Conservation (phyloP, 53 echinoderm and acorn worm genomes). For the Astropecten irregularis region DNA sequence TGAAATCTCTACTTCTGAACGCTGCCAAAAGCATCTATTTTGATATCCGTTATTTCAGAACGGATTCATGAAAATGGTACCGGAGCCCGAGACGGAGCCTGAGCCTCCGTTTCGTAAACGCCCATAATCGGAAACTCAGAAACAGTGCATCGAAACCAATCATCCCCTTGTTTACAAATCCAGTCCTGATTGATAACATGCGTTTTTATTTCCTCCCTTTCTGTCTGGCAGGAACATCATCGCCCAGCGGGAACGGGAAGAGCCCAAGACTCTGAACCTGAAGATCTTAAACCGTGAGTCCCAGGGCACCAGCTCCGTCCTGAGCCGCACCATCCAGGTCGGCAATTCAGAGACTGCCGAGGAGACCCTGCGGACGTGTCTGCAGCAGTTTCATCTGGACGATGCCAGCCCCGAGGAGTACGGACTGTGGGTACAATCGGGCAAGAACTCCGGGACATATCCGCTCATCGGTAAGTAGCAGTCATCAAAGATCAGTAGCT, state of each 20-base stretch:
- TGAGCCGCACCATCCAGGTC: conserved; percentile 75
- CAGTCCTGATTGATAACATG: too few relatives aligned
- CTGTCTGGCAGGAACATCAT: conserved; percentile 71
- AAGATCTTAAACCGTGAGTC: conserved; percentile 77
- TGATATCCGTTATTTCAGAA: too few relatives aligned
- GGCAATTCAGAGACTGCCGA: conserved; percentile 65
- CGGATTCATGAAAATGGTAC: too few relatives aligned
- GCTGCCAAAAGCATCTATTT: too few relatives aligned
- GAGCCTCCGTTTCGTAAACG: too few relatives aligned
- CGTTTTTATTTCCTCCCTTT: too few relatives aligned
- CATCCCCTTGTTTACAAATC: too few relatives aligned
- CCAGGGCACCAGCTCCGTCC: conserved; percentile 1
- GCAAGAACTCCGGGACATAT: conserved; percentile 83
- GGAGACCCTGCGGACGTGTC: conserved; percentile 69
- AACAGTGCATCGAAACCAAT: too few relatives aligned
- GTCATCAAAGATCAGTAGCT: too few relatives aligned
- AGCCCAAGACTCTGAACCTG: conserved; percentile 69
- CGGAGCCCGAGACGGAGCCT: too few relatives aligned
- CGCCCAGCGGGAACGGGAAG: conserved; percentile 76
- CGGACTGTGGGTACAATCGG: conserved; percentile 95
- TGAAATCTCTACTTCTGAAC: too few relatives aligned
- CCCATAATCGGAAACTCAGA: too few relatives aligned
- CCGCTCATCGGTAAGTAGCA: conserved; percentile 96
- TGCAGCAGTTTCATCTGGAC: conserved; percentile 78
- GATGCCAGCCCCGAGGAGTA: conserved; percentile 66